Base-by-base conservation (phyloP, 2,888 invertebrate genomes). In the Eucriotettix oculatus region DNA sequence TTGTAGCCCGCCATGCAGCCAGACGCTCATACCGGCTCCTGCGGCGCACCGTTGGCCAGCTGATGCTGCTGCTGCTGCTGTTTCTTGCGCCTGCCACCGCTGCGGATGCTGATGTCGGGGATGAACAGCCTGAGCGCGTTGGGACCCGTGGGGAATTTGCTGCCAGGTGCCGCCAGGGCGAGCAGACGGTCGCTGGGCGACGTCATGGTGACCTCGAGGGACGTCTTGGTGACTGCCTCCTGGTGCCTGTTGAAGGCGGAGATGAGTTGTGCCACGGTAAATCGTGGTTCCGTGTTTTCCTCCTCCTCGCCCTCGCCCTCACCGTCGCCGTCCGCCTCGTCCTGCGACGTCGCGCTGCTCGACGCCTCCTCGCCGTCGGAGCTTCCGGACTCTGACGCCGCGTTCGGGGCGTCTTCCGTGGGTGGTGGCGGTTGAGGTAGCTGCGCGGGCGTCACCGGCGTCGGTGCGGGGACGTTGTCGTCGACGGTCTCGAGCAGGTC, bases 241-340 rank as follows among this genome's bases (percentile, higher is more conserved):
- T 76, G 75, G 61, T 76, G 76, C 48, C 72, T 73, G 65, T 76
- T 76, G 65, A 75, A 76, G 10, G 76, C 76, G 2, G 75, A 74
- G 2, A 76, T 72, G 12, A 76, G 65, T 62, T 76, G 76, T 9
- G 75, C 74, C 0, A 76, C 76, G 0, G 75, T 73, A 65, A 73
- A 76, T 57, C 75, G 73, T 0, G 75, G 76, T 63, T 76, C 76
- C 3, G 75, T 75, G 56, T 66, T 71, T 53, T 74, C 73, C 41
- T 62, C 60, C 1, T 55, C 60, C 40, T 58, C 52, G 55, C 52
- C 60, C 9, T 54, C 52, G 9, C 17, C 59, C 11, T 41, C 52
- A 14, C 16, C 52, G 16, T 52, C 40, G 3, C 11, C 54, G 7
- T 54, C 16, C 16, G 16, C 16, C 16, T 16, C 16, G 16, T 54